A percentile compares a stretch with the other conserved stretches of the same genome.
These are phyloP conservation scores for Clinocottus analis DNA, from an alignment of 2,113 vertebrate genomes.

Conservation along the genomic window DNA sequence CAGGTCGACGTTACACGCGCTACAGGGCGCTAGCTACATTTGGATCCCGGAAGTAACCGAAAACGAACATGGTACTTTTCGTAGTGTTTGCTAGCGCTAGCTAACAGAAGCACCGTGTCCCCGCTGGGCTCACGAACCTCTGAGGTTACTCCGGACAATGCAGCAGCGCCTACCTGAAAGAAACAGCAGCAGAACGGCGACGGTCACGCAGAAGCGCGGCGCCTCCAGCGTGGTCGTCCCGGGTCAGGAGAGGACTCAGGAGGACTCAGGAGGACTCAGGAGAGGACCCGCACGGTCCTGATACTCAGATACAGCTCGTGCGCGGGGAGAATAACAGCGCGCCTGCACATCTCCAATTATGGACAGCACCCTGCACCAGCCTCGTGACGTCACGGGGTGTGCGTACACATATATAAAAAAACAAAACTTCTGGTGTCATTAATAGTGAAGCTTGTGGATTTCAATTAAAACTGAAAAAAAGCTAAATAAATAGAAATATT, in stretches of 20 bases:
- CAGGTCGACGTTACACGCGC: too few relatives aligned
- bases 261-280: too few relatives aligned
- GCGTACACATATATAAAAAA: too few relatives aligned
- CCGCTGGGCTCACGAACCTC: not conserved
- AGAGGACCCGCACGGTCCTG: not conserved
- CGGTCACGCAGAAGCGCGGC: not conserved
- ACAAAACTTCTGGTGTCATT: too few relatives aligned
- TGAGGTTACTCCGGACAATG: not conserved
- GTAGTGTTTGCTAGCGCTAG: too few relatives aligned
- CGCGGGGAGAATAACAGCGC: too few relatives aligned
- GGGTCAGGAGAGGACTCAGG: too few relatives aligned
- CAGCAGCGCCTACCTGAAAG: slow-evolving; percentile 53
- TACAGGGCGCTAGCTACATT: not conserved
- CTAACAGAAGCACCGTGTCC: not conserved
- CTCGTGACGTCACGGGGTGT: not conserved
- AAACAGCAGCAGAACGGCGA: slow-evolving; percentile 21
- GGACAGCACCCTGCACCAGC: slow-evolving; percentile 74
- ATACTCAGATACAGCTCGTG: too few relatives aligned
- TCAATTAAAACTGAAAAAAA: too few relatives aligned
- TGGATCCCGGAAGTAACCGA: not conserved
- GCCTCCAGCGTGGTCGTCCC: not conserved
- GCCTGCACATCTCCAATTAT: slow-evolving; percentile 84
- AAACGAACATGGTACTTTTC: not conserved
- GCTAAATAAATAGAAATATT: too few relatives aligned
- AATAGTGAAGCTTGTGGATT: too few relatives aligned